These are phyloP conservation scores for Pectinophora gossypiella DNA, from an alignment of 1,140 invertebrate genomes.

Conservation along the genomic window DNA sequence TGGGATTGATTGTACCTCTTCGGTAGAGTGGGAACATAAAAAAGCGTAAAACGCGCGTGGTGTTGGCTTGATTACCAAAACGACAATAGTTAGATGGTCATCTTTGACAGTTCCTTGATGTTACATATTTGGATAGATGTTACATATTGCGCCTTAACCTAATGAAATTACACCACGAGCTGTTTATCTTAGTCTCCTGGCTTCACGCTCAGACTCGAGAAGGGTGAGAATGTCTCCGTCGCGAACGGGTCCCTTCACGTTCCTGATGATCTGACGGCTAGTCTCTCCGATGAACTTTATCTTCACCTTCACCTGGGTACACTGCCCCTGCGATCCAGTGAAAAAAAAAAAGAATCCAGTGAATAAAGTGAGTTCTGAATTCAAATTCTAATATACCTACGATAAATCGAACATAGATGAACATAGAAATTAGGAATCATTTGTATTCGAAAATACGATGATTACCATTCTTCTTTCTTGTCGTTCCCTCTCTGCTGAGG, in stretches of 20 bases:
- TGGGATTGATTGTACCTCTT: no score
- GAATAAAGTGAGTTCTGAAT: no score
- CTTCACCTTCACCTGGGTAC: slow-evolving; percentile 98
- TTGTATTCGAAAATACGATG: no score
- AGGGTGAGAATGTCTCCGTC: slow-evolving; percentile 99
- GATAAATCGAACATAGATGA: no score
- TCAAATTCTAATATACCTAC: no score
- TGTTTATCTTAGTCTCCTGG: slow-evolving; percentile 93
- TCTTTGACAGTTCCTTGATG: slow-evolving; percentile 54
- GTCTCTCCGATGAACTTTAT: slow-evolving; percentile 97
- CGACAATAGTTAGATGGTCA: slow-evolving; percentile 37
- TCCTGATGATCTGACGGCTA: slow-evolving; percentile 98
- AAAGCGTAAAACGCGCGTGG: no score
- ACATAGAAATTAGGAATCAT: no score
- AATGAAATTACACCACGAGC: slow-evolving; percentile 38
- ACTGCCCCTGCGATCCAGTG: slow-evolving; percentile 98
- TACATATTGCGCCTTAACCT: slow-evolving; percentile 49
- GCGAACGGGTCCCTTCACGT: slow-evolving; percentile 99
- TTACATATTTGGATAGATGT: slow-evolving; percentile 40
- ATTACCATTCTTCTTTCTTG: no score
- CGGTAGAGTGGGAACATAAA: no score
- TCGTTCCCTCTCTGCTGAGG: no score
- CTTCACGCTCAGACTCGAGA: slow-evolving; percentile 98
- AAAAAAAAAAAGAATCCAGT: no score
- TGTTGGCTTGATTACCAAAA: no score